Conservation (phyloP, 2,113 vertebrate genomes). For the Lampris megalopsis region DNA sequence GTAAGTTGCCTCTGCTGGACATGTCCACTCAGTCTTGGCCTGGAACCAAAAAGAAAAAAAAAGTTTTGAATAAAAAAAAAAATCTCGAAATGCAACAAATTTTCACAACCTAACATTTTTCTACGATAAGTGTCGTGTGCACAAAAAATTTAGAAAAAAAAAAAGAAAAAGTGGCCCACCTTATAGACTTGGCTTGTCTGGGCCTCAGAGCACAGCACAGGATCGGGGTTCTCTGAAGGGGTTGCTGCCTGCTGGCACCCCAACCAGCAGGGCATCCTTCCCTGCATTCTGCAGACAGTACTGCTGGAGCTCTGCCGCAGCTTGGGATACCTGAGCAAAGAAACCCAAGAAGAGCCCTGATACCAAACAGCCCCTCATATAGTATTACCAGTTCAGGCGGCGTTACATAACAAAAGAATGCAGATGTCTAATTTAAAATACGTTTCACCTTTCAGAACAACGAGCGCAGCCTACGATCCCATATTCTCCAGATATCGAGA, state of each 20-base stretch:
- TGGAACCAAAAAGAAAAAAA: conserved; percentile 36
- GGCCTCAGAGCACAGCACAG: conserved; percentile 86
- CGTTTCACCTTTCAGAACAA: too few species aligned
- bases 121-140: background rate
- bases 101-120: too few species aligned
- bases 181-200: background rate
- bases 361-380: too few species aligned
- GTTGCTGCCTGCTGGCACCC: conserved; percentile 93
- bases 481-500: background rate
- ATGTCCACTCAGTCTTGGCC: conserved; percentile 18
- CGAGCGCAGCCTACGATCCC: too few species aligned
- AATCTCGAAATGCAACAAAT: background rate
- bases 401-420: too few species aligned
- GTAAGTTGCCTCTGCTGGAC: background rate
- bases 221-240: conserved; percentile 95
- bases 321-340: conserved; percentile 90
- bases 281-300: conserved; percentile 95
- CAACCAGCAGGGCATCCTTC: conserved; percentile 93
- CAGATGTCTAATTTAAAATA: too few species aligned
- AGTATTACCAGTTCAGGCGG: too few species aligned
- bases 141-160: background rate
- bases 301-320: conserved; percentile 94
- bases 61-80: background rate
- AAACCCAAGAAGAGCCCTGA: background rate
- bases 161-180: background rate